Conservation (phyloP, 2,797 vertebrate genomes). For the Hylomyscus alleni region DNA sequence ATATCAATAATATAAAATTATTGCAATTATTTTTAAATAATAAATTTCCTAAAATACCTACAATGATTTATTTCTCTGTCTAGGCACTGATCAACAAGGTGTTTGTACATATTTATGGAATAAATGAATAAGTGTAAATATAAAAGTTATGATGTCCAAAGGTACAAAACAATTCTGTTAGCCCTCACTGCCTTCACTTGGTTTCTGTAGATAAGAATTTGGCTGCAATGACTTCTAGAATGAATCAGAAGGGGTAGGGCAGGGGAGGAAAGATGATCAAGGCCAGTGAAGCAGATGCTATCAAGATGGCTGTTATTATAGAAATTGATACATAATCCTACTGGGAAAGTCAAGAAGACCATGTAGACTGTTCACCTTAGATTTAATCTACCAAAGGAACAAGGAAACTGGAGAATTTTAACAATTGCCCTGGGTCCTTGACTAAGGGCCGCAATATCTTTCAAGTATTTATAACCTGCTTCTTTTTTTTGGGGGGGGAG, state of each 20-base stretch:
- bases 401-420: conserved; percentile 27
- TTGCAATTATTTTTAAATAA: not conserved
- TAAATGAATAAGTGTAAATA: not conserved
- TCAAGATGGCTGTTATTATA: conserved; percentile 1
- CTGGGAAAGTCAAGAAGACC: not conserved
- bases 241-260: not conserved
- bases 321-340: conserved; percentile 39
- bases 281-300: not conserved
- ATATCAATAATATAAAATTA: not conserved
- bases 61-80: not conserved
- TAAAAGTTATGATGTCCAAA: not conserved
- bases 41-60: conserved; percentile 1
- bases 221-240: conserved; percentile 22
- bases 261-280: not conserved
- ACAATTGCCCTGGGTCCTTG: not conserved
- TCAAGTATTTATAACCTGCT: not conserved
- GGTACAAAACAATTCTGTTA: conserved; percentile 7
- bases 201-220: not conserved
- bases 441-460: not conserved
- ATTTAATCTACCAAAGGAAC: not conserved
- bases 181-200: not conserved
- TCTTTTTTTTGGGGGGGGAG: no score
- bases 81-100: not conserved
- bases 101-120: not conserved
- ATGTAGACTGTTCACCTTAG: not conserved